These are phyloP conservation scores for Dendrocincla fuliginosa DNA, from an alignment of 2,797 vertebrate genomes.

Conservation along the genomic window DNA sequence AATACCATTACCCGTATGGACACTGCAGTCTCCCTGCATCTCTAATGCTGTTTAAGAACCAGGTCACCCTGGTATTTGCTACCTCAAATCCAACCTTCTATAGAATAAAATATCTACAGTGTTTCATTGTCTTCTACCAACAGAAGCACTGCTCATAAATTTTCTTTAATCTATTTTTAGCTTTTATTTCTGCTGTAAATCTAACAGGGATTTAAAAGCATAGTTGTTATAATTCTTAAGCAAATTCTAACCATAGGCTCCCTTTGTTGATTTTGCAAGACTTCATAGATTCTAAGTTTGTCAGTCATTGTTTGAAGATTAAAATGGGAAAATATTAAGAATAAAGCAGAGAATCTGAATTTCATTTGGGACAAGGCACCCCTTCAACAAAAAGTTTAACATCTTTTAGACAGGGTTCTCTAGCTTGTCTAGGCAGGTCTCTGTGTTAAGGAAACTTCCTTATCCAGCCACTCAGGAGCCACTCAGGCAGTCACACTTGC, in stretches of 20 bases:
- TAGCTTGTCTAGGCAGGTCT: not conserved
- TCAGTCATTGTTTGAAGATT: not conserved
- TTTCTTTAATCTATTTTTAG: not conserved
- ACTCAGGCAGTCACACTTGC: not conserved
- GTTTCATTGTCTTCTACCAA: not conserved
- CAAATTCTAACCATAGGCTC: not conserved
- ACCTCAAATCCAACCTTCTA: not conserved
- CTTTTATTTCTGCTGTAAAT: not conserved
- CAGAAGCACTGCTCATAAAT: not conserved
- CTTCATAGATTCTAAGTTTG: not conserved
- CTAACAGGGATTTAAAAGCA: not conserved
- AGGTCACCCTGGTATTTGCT: constrained; percentile 1
- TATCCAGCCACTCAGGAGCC: not conserved
- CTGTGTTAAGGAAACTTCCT: not conserved
- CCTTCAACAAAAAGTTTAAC: not conserved
- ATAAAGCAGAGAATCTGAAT: not conserved
- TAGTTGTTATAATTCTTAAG: not conserved
- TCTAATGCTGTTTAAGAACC: not conserved
- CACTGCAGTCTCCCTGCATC: not conserved
- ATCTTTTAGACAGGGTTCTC: not conserved
- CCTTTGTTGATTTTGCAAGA: constrained; percentile 9
- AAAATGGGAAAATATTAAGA: not conserved
- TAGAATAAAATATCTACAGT: not conserved
- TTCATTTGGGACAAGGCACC: not conserved
- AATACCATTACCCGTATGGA: not conserved